phyloP scores from a whole-genome alignment of 2,888 invertebrate species.

The Eumacrocentrus americanus region DNA sequence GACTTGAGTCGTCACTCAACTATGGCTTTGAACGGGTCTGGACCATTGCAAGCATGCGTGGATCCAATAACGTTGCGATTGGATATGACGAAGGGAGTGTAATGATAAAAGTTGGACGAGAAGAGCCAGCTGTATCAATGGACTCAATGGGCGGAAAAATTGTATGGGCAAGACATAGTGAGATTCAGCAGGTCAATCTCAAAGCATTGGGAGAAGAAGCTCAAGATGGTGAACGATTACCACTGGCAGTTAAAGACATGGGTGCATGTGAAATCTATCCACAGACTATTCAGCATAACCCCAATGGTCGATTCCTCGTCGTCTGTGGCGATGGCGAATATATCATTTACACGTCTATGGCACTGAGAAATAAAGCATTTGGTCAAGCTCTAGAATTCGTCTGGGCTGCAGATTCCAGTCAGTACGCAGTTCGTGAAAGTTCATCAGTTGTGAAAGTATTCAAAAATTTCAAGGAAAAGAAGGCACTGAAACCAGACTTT shows the following conservation, averaged over 20 bases:
- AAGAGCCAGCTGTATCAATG: conserved; percentile 99
- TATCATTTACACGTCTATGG: conserved; percentile 99
- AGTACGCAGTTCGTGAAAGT: conserved; percentile 88
- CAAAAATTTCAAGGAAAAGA: conserved; percentile 98
- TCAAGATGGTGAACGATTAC: conserved; percentile 65
- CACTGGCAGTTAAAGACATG: conserved; percentile 97
- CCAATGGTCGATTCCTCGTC: conserved; percentile 92
- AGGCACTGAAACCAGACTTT: conserved; percentile 94
- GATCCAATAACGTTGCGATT: conserved; percentile 95
- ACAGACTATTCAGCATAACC: conserved; percentile 97
- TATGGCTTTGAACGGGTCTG: conserved; percentile 98
- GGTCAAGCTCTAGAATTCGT: conserved; percentile 99
- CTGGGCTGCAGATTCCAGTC: conserved; percentile 96
- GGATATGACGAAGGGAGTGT: conserved; percentile 98
- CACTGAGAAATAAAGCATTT: conserved; percentile 97
- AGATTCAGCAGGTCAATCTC: conserved; percentile 95
- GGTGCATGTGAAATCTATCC: conserved; percentile 99
- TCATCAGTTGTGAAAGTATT: conserved; percentile 91
- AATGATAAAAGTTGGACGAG: conserved; percentile 94
- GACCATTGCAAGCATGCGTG: conserved; percentile 92
- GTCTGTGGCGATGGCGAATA: conserved; percentile 99
- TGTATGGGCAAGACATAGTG: conserved; percentile 98
- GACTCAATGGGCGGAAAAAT: conserved; percentile 98
- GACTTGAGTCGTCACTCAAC: conserved; percentile 94
- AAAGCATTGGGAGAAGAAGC: conserved; percentile 81